These are phyloP conservation scores for Coturnix japonica DNA, from an alignment of 2,113 vertebrate genomes.

Conservation along the genomic window DNA sequence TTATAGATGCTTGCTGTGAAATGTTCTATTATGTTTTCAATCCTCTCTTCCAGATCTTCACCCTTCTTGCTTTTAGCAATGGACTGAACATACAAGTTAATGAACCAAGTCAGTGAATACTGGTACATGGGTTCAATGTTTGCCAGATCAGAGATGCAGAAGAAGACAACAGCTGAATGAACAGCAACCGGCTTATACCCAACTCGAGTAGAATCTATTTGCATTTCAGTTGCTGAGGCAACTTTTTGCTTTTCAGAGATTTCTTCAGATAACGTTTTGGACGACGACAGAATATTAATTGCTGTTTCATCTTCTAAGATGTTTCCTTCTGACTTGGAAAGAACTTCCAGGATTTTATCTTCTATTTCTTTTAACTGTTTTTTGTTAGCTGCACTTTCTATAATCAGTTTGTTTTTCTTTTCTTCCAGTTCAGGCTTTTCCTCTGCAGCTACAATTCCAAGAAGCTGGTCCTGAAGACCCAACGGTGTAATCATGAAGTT, in stretches of 20 bases:
- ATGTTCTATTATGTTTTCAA: conserved; percentile 81
- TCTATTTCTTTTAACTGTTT: conserved; percentile 93
- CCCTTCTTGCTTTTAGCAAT: conserved; percentile 84
- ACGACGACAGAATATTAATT: conserved; percentile 89
- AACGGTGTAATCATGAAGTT: conserved; percentile 97
- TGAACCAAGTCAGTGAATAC: conserved; percentile 92
- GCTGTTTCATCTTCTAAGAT: conserved; percentile 93
- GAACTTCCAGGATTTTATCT: conserved; percentile 89
- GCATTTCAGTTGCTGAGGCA: conserved; percentile 85
- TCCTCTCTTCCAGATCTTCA: conserved; percentile 78
- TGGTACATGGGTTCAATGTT: conserved; percentile 97
- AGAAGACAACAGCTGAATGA: conserved; percentile 90
- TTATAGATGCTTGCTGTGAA: conserved; percentile 91
- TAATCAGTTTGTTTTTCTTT: conserved; percentile 90
- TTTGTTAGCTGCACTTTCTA: conserved; percentile 89
- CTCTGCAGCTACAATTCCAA: conserved; percentile 90
- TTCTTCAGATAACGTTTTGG: conserved; percentile 88
- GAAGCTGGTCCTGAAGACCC: conserved; percentile 92
- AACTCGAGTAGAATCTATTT: conserved; percentile 90
- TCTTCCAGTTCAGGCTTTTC: conserved; percentile 94
- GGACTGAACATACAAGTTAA: conserved; percentile 87
- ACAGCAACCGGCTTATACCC: conserved; percentile 91
- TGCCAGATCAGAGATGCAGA: conserved; percentile 92
- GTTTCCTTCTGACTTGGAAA: conserved; percentile 89
- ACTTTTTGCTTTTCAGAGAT: conserved; percentile 92